These are phyloP conservation scores for Empidonax traillii DNA, from an alignment of 2,113 vertebrate species.

Conservation along the genomic window DNA sequence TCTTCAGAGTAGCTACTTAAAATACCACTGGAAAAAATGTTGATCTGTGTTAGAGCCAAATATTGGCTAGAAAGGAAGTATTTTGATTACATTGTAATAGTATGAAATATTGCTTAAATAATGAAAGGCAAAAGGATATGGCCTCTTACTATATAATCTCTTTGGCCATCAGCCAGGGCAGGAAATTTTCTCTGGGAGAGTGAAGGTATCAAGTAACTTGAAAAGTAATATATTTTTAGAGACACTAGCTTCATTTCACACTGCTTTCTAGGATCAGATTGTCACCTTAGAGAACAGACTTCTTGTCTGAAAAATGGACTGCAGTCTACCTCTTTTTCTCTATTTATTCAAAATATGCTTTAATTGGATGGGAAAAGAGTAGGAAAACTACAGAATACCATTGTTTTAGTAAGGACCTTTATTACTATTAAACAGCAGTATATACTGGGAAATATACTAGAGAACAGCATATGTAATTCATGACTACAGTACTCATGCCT, in stretches of 20 bases:
- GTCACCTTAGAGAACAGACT: slow-evolving; percentile 19
- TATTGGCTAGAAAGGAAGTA: slow-evolving; percentile 50
- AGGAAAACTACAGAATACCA: not conserved
- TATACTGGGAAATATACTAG: not conserved
- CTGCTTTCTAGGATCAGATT: slow-evolving; percentile 56
- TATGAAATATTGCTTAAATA: slow-evolving; percentile 65
- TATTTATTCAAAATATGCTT: not conserved
- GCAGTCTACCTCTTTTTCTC: not conserved
- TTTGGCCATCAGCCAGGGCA: slow-evolving; percentile 69
- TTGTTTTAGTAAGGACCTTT: not conserved
- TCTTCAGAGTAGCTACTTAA: slow-evolving; percentile 40
- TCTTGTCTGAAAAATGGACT: not conserved
- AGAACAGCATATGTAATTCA: not conserved
- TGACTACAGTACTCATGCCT: not conserved
- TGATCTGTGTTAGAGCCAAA: slow-evolving; percentile 23
- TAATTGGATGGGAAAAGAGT: not conserved
- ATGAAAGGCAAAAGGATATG: slow-evolving; percentile 62
- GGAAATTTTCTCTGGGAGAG: slow-evolving; percentile 64
- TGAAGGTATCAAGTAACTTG: slow-evolving; percentile 48
- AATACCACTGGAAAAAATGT: slow-evolving; percentile 42
- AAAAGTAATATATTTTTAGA: slow-evolving; percentile 65
- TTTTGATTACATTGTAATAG: slow-evolving; percentile 64
- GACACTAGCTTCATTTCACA: slow-evolving; percentile 25
- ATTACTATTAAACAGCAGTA: not conserved
- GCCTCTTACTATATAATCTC: slow-evolving; percentile 59